Evolutionary conservation across 2,113 vertebrate species (phyloP).

Genomic region (Ivindomyrus marchei): DNA sequence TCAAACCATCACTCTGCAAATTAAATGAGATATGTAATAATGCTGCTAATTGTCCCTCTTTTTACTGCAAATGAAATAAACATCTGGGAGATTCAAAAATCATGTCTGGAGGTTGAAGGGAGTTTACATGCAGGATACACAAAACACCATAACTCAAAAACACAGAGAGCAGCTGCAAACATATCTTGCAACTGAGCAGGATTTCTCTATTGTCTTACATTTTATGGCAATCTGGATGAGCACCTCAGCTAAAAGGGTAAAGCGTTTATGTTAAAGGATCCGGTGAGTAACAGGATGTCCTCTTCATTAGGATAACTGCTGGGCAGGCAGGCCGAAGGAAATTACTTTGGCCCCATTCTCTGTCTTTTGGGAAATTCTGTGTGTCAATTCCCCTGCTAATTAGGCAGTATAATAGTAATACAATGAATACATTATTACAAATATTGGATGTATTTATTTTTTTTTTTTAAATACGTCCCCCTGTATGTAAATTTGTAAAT

Average conservation of each 20-base stretch:
- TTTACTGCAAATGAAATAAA: background rate
- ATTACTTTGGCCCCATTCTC: background rate
- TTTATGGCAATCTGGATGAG: background rate
- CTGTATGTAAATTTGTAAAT: background rate
- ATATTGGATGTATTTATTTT: background rate
- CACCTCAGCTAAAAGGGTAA: background rate
- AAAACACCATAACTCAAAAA: background rate
- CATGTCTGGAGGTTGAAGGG: background rate
- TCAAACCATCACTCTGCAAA: background rate
- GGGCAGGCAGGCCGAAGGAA: background rate
- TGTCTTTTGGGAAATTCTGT: background rate
- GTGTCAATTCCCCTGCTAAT: background rate
- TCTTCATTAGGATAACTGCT: background rate
- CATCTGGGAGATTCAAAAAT: background rate
- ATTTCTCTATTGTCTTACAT: background rate
- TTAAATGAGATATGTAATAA: background rate
- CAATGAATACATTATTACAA: background rate
- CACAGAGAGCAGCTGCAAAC: background rate
- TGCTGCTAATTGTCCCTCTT: background rate
- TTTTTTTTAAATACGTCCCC: background rate
- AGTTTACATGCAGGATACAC: background rate
- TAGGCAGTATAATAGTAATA: background rate
- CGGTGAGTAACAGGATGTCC: background rate
- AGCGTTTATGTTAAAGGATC: background rate
- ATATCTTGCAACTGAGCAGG: background rate